A percentile compares a stretch with the other conserved stretches of the same genome.
These are phyloP conservation scores for Ianthella basta DNA, from an alignment of 37 sponge, comb jelly and placozoan genomes.

Conservation along the genomic window DNA sequence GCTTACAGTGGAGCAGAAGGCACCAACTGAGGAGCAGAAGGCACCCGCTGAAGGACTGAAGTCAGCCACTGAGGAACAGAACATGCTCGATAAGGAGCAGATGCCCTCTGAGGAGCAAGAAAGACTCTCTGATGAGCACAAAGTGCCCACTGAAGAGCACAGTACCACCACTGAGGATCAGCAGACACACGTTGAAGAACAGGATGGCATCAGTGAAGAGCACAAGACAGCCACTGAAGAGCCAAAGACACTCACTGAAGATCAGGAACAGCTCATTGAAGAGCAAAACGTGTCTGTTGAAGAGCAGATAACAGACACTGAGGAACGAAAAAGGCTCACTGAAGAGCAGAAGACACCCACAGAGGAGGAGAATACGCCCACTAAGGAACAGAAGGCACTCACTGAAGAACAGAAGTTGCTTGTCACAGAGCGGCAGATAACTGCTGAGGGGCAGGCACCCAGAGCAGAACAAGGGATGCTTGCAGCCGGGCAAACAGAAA, in stretches of 20 bases:
- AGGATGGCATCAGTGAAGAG: neutral
- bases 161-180: neutral
- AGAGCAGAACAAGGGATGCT: neutral
- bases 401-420: neutral
- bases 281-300: no score
- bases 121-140: neutral
- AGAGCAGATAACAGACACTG: no score
- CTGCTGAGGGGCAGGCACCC: no score
- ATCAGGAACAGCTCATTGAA: neutral
- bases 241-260: neutral
- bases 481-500: no score
- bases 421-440: no score
- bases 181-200: neutral
- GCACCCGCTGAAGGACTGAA: neutral
- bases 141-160: neutral
- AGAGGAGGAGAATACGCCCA: no score
- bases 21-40: neutral
- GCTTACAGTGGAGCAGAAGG: neutral
- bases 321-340: no score
- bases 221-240: no score
- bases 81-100: neutral
- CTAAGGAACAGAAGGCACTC: no score
- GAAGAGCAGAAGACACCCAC: no score
- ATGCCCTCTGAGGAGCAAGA: neutral
- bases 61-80: neutral